Base-by-base conservation (phyloP, 2,113 vertebrate genomes). In the Mastomys coucha region DNA sequence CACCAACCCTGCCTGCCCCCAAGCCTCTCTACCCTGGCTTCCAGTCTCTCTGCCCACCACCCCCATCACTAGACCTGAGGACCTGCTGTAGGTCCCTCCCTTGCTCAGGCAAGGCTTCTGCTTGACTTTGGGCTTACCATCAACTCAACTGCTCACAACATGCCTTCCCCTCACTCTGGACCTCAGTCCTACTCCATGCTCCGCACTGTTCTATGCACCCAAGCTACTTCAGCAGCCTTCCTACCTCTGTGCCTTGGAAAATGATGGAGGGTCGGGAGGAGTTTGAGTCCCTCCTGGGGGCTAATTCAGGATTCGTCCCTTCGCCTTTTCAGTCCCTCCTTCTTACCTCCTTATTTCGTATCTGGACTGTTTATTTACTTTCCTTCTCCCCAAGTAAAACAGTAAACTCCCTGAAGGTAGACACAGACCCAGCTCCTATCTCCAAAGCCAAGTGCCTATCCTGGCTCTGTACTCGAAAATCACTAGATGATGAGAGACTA, bases 161-260 rank as follows among this genome's bases (percentile, higher is more conserved):
- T 42, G 53, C 69, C 39, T 13, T 63, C 33, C 22, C 0, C 10
- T 77, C 7, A 3, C 39, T 69, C 7, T 87, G 95, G 33, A 14
- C 73, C 89, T 53, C 69, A 11, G 22, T 14, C 17, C 72, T 28
- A 36, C 49, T 22, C 33, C 0, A 5, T 5, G 33, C 2, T 13
- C 42, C 14, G 2, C 51, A 31, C 36, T 10, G 6, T 53, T 31
- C 39, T 9, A 4, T 53, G 4, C 39, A 49, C n/a, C 10, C 39
- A n/a, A 13, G 49, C 10, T 36, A 0, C 16, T 2, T 49, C 73
- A 31, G 2, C 16, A 36, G 26, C 14, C 3, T 14, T 42, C 85
- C 65, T 75, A 92, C 97, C 91, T 97, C 86, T 89, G 96, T 98
- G 97, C 97, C 97, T 98, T 97, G 76, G 85, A 69, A 51, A 60